These are phyloP conservation scores for Pinna nobilis DNA, from an alignment of 1,140 invertebrate species.

Conservation along the genomic window DNA sequence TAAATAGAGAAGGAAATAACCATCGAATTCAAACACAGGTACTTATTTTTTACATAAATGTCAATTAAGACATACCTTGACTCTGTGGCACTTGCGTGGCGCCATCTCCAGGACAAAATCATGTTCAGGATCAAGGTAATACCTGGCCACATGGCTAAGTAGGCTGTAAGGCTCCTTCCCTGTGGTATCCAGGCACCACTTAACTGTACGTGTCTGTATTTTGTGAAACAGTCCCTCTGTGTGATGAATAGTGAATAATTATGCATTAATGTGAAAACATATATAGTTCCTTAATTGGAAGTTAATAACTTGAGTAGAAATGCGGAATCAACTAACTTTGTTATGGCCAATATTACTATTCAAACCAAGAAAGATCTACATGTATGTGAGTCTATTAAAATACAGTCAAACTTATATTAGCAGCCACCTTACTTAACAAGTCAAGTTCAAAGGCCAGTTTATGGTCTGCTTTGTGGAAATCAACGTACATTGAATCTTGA, in stretches of 20 bases:
- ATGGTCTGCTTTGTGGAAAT: too few species aligned
- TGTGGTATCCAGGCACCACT: slow-evolving; percentile 67
- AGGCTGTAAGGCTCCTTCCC: slow-evolving; percentile 64
- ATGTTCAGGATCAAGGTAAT: slow-evolving; percentile 70
- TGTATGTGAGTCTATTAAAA: too few species aligned
- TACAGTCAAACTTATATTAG: too few species aligned
- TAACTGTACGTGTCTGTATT: slow-evolving; percentile 61
- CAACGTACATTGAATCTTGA: too few species aligned
- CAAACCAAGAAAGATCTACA: too few species aligned
- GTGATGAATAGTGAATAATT: slow-evolving; percentile 21
- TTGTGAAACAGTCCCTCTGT: slow-evolving; percentile 70
- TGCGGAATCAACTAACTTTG: too few species aligned
- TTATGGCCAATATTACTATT: too few species aligned
- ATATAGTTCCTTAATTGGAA: background rate
- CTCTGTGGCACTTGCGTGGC: slow-evolving; percentile 55
- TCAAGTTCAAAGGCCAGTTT: too few species aligned
- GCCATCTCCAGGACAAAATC: slow-evolving; percentile 71
- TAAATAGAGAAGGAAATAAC: too few species aligned
- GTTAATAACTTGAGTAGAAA: background rate
- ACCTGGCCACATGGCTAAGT: slow-evolving; percentile 55
- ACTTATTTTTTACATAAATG: background rate
- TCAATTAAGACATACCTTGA: slow-evolving; percentile 62
- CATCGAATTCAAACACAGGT: too few species aligned
- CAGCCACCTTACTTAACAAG: too few species aligned
- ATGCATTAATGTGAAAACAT: too few species aligned